Conservation (phyloP, 2,888 invertebrate genomes). For the Cephus runcator region DNA sequence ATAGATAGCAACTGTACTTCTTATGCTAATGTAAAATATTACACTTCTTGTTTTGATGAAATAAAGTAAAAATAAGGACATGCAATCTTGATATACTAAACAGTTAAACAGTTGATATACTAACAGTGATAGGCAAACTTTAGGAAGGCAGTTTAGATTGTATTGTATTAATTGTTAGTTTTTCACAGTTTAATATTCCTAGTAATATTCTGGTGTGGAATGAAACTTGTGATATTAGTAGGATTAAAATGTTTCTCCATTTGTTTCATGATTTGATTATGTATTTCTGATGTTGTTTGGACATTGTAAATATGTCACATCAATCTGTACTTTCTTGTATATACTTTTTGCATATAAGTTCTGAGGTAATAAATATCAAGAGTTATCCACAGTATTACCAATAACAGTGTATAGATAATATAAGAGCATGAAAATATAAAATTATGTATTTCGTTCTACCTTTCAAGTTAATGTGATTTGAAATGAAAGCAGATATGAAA, state of each 20-base stretch:
- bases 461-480: background rate
- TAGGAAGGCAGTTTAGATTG: background rate
- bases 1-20: background rate
- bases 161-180: background rate
- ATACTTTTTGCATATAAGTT: background rate
- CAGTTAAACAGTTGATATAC: too few species aligned
- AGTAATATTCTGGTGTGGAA: background rate
- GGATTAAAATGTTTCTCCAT: background rate
- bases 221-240: background rate
- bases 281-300: background rate
- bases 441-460: background rate
- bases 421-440: background rate
- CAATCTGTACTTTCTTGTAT: background rate
- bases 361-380: background rate
- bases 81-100: background rate
- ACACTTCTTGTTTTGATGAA: too few species aligned
- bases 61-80: background rate
- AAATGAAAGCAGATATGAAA: background rate
- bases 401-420: background rate
- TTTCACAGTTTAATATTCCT: background rate
- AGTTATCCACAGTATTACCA: background rate
- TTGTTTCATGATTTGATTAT: background rate
- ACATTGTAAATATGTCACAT: background rate
- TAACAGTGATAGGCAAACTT: background rate
- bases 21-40: too few species aligned